Conservation (phyloP, 2,113 vertebrate species). For the Corvus hawaiiensis region DNA sequence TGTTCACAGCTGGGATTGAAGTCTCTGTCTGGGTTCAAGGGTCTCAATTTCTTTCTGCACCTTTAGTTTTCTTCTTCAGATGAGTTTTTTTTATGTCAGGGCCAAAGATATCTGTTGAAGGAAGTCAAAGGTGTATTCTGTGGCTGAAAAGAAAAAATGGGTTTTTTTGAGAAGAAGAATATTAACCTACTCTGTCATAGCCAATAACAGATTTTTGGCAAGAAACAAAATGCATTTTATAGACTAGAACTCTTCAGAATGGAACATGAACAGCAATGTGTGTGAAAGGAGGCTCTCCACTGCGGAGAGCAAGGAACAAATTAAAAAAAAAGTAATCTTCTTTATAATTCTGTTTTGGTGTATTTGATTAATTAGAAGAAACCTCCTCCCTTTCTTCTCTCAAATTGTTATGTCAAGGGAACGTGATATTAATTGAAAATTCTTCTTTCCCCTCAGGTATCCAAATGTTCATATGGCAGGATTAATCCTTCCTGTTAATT, state of each 20-base stretch:
- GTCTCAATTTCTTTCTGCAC: neutral
- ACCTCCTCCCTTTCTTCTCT: neutral
- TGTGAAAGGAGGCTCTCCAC: neutral
- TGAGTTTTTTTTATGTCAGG: neutral
- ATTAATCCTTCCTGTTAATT: constrained; percentile 14
- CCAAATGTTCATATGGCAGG: neutral
- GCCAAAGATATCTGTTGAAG: neutral
- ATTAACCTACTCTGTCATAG: neutral
- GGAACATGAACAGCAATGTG: neutral
- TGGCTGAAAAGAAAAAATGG: neutral
- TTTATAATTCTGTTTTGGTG: neutral
- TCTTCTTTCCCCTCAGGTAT: neutral
- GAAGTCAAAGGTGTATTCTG: neutral
- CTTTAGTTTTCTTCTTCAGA: neutral
- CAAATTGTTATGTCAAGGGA: neutral
- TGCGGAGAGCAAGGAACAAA: neutral
- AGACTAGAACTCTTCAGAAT: neutral
- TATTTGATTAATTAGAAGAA: constrained; percentile 3
- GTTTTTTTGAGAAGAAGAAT: neutral
- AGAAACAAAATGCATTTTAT: neutral
- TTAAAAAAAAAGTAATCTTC: neutral
- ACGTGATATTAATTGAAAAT: constrained; percentile 24
- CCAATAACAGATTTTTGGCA: neutral
- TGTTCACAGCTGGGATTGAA: neutral
- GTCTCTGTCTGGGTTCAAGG: neutral